phyloP scores from a whole-genome alignment of 1,140 invertebrate species.

The Sycophila sp. region DNA sequence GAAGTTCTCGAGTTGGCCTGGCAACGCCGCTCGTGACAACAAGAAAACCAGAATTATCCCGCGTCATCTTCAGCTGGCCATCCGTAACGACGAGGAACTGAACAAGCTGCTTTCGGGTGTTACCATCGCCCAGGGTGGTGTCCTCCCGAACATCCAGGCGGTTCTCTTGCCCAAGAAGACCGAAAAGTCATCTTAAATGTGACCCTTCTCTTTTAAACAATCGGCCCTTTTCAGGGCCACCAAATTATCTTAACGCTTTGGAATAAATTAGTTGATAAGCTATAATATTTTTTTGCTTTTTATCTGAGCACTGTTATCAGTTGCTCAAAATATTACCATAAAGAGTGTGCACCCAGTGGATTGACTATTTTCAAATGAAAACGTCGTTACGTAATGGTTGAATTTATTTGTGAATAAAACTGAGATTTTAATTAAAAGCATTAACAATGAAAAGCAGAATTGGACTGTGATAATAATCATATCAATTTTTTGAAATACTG shows the following conservation, averaged over 20 bases:
- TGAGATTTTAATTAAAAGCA: no score
- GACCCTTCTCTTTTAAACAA: constrained; percentile 12
- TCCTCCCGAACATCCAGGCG: constrained; percentile 75
- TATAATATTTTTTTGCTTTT: no score
- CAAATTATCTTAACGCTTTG: neutral
- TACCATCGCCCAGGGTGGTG: constrained; percentile 76
- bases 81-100: constrained; percentile 61
- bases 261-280: no score
- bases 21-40: constrained; percentile 79
- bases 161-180: constrained; percentile 67
- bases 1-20: constrained; percentile 82
- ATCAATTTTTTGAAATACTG: no score
- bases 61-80: constrained; percentile 83
- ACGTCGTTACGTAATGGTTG: no score
- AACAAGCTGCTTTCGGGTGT: constrained; percentile 73
- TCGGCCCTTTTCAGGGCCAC: constrained; percentile 51
- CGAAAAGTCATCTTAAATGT: constrained; percentile 45
- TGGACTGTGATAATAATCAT: no score
- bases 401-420: no score
- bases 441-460: no score
- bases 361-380: no score
- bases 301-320: no score
- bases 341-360: no score
- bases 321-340: no score
- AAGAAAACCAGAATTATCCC: constrained; percentile 79